phyloP scores from a whole-genome alignment of 2,888 invertebrate species.

The Matsumyia berberina region DNA sequence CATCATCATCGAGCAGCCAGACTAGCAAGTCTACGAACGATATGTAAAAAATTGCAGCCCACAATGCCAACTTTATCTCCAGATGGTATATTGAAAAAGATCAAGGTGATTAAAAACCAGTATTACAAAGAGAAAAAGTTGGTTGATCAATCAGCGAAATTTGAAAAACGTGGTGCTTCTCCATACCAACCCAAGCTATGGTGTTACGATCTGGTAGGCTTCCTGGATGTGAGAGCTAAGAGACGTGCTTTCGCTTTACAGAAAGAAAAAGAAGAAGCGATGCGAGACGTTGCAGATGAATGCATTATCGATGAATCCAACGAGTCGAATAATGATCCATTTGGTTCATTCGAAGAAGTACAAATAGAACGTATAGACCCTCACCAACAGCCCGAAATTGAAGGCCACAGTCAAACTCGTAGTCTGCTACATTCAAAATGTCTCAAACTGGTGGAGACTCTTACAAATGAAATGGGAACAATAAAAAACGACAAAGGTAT shows the following conservation, averaged over 20 bases:
- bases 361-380: background rate
- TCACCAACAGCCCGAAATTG: background rate
- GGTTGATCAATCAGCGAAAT: background rate
- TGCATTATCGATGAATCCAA: background rate
- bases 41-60: background rate
- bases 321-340: background rate
- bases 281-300: conserved; percentile 11
- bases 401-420: background rate
- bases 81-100: background rate
- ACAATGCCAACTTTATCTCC: background rate
- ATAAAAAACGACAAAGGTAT: too few relatives aligned
- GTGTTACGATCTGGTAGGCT: background rate
- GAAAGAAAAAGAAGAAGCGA: background rate
- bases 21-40: background rate
- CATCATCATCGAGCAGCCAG: background rate
- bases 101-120: background rate
- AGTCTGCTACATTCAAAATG: conserved; percentile 4
- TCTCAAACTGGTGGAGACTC: background rate
- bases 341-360: background rate
- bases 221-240: background rate
- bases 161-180: background rate
- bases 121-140: background rate
- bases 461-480: background rate
- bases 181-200: conserved; percentile 6
- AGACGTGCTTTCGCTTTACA: background rate